These are phyloP conservation scores for Alcedo quadribrachys DNA, from an alignment of 2,797 vertebrate genomes.

Conservation along the genomic window DNA sequence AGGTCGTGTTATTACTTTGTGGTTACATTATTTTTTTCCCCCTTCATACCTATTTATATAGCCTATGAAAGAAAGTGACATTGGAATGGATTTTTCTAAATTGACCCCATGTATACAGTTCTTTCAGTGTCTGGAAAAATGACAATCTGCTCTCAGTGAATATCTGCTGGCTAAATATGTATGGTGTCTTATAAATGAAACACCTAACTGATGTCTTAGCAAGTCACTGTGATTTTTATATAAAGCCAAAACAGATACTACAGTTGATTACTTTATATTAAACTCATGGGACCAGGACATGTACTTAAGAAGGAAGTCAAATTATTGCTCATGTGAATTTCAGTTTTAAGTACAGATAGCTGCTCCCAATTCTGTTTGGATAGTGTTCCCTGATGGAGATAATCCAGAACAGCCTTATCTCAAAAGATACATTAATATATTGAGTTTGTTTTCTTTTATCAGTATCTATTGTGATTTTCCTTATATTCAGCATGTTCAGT, in stretches of 20 bases:
- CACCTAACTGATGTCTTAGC: neutral
- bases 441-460: neutral
- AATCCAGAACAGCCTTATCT: neutral
- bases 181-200: neutral
- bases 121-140: slow-evolving; percentile 11
- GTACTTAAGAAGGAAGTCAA: neutral
- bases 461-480: neutral
- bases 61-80: slow-evolving; percentile 60
- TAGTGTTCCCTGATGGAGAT: neutral
- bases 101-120: slow-evolving; percentile 24
- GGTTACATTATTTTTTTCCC: slow-evolving; percentile 27
- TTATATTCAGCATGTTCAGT: neutral
- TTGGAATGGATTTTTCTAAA: slow-evolving; percentile 57
- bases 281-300: neutral
- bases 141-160: slow-evolving; percentile 25
- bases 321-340: neutral
- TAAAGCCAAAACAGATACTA: neutral
- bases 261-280: neutral
- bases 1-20: slow-evolving; percentile 60
- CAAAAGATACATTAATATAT: neutral
- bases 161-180: neutral
- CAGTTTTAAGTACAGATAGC: neutral
- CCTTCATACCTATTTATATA: slow-evolving; percentile 52
- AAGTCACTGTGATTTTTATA: neutral
- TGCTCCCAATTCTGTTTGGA: neutral